Conservation (phyloP, 2,113 vertebrate species). For the Misgurnus anguillicaudatus region DNA sequence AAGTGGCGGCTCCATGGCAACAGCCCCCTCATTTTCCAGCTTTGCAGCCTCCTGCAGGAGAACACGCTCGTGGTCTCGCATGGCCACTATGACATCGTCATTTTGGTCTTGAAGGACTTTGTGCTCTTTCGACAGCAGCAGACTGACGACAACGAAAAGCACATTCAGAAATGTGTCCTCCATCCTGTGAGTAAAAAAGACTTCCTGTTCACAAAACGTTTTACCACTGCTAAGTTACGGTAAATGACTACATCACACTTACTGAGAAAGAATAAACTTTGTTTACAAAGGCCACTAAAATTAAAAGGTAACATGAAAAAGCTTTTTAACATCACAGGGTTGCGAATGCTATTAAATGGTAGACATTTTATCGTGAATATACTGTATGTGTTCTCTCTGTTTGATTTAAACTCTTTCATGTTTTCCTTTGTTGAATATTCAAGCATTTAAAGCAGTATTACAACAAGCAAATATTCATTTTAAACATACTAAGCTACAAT, state of each 20-base stretch:
- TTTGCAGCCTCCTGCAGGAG: conserved; percentile 45
- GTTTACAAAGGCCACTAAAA: too few relatives aligned
- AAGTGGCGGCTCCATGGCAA: conserved; percentile 24
- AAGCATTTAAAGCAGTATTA: too few relatives aligned
- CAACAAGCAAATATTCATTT: too few relatives aligned
- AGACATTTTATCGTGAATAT: too few relatives aligned
- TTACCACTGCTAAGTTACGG: conserved; percentile 37
- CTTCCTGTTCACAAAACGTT: conserved; percentile 10
- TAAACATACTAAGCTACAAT: too few relatives aligned
- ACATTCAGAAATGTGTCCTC: conserved; percentile 64
- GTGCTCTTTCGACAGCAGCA: conserved; percentile 62
- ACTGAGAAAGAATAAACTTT: not conserved
- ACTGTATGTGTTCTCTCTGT: too few relatives aligned
- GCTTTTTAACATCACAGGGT: too few relatives aligned
- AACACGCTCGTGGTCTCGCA: conserved; percentile 48
- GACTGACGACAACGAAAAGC: conserved; percentile 61
- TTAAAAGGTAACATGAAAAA: too few relatives aligned
- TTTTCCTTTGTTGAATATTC: too few relatives aligned
- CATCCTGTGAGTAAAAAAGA: conserved; percentile 58
- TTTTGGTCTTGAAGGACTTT: conserved; percentile 54
- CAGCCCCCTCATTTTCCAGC: conserved; percentile 45
- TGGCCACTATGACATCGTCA: conserved; percentile 19
- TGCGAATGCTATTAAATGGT: too few relatives aligned
- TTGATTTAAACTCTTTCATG: too few relatives aligned
- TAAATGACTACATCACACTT: not conserved